Conservation (phyloP, 2,888 invertebrate genomes). For the Leptothorax acervorum region DNA sequence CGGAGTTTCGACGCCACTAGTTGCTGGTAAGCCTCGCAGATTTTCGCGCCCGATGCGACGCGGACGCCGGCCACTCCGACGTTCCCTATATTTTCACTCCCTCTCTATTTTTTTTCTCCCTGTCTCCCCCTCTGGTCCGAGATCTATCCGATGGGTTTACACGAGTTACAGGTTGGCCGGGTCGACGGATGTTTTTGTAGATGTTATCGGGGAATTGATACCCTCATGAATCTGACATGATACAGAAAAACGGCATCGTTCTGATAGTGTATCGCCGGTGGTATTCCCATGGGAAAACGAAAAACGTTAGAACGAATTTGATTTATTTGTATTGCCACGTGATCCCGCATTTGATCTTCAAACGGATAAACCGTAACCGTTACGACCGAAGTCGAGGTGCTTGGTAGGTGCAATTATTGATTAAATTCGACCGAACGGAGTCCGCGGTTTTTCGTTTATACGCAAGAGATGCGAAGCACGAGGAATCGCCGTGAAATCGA, state of each 20-base stretch:
- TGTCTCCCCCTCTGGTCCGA: neutral
- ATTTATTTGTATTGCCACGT: neutral
- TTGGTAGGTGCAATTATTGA: constrained; percentile 19
- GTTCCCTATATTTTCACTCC: neutral
- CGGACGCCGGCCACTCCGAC: neutral
- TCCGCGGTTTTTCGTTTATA: neutral
- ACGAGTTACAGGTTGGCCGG: constrained; percentile 27
- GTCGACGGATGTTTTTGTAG: constrained; percentile 32
- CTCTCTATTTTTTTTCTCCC: neutral
- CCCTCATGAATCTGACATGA: constrained; percentile 45
- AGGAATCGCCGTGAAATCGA: constrained; percentile 7
- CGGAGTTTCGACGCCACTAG: constrained; percentile 74
- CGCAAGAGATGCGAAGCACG: neutral
- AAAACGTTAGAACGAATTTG: constrained; percentile 28
- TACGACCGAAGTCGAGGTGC: neutral
- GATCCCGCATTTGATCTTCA: constrained; percentile 20
- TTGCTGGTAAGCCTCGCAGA: constrained; percentile 72
- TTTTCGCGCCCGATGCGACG: constrained; percentile 59
- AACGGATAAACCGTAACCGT: neutral
- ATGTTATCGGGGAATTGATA: constrained; percentile 45
- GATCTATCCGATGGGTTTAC: constrained; percentile 30
- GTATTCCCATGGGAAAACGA: neutral
- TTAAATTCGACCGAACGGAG: neutral
- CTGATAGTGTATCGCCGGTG: constrained; percentile 8
- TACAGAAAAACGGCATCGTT: constrained; percentile 31